Conservation (phyloP, 37 sponge, comb jelly and placozoan species). For the Tethya wilhelma region DNA sequence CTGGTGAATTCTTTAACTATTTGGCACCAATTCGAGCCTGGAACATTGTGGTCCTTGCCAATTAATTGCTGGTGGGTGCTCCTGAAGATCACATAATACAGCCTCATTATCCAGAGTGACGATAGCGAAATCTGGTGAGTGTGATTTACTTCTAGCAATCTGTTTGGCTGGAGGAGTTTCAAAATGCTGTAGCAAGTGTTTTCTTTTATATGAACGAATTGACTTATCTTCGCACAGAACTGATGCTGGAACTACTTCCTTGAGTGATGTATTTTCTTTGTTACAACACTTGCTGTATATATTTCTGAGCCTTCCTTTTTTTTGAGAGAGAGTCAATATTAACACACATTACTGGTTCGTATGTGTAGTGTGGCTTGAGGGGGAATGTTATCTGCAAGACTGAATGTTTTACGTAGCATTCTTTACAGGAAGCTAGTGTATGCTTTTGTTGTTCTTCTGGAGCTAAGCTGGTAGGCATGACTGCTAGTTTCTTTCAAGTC, state of each 20-base stretch:
- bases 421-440: too few relatives aligned
- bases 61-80: constrained; percentile 1
- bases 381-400: too few relatives aligned
- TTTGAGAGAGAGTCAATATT: too few relatives aligned
- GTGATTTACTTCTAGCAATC: background rate
- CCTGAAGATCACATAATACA: background rate
- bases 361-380: too few relatives aligned
- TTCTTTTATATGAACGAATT: background rate
- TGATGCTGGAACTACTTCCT: background rate
- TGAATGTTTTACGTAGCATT: too few relatives aligned
- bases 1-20: constrained; percentile 9
- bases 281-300: background rate
- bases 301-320: background rate
- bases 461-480: too few relatives aligned
- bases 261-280: background rate
- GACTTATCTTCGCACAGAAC: background rate
- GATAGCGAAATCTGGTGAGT: constrained; percentile 23
- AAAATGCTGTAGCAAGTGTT: background rate
- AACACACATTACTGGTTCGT: too few relatives aligned
- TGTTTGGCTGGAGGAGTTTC: constrained; percentile 3
- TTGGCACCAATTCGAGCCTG: constrained; percentile 25
- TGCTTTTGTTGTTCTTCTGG: too few relatives aligned
- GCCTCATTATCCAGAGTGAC: constrained; percentile 9
- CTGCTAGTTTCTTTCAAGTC: too few relatives aligned
- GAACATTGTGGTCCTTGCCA: constrained; percentile 31